Base-by-base conservation (phyloP, 2,888 invertebrate genomes). In the Oegoconia quadripuncta region DNA sequence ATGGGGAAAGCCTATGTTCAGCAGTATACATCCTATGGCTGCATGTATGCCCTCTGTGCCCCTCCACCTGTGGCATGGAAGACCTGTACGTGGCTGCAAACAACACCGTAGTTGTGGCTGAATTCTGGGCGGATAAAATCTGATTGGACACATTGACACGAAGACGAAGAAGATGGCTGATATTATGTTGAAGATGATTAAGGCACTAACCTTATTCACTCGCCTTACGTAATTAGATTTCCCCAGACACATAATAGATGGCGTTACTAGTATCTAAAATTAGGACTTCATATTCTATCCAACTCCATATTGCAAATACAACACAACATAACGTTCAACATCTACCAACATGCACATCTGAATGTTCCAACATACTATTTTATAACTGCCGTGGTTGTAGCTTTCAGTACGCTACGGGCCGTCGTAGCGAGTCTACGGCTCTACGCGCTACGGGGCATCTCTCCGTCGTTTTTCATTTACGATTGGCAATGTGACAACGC, bases 341-440 rank as follows among this genome's bases (percentile, higher is more conserved):
- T 11, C n/a, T 8, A 9, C 25, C 11, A n/a, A 9, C 25, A 25
- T 22, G 2, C 9, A 22, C 2, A 22, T 22, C 7, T 9, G 9
- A 22, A 22, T 9, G 6, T 9, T 9, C 9, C 7, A 22, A 25
- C 11, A 25, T 25, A 25, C 25, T n/a, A 25, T 25, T 25, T 25
- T 25, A 25, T 12, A 2, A 11, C 5, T 5, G n/a, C 25, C 11
- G 11, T 3, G 11, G 4, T 6, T 5, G 27, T n/a, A 27, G 27
- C 27, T 12, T 12, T 42, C 73, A 73, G 73, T 73, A 49, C 31
- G 70, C 73, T 74, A 70, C 72, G 69, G 60, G 50, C 58, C 37
- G 26, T 53, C 74, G 73, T 72, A 73, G 73, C 65, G 68, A 40
- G 43, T 50, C 42, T 55, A 64, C 73, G 63, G 42, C 31, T 55